Evolutionary conservation across 2,888 invertebrate genomes (phyloP), one percentile per base, ranked within the genome.

Genomic region (Willowsia nigromaculata): DNA sequence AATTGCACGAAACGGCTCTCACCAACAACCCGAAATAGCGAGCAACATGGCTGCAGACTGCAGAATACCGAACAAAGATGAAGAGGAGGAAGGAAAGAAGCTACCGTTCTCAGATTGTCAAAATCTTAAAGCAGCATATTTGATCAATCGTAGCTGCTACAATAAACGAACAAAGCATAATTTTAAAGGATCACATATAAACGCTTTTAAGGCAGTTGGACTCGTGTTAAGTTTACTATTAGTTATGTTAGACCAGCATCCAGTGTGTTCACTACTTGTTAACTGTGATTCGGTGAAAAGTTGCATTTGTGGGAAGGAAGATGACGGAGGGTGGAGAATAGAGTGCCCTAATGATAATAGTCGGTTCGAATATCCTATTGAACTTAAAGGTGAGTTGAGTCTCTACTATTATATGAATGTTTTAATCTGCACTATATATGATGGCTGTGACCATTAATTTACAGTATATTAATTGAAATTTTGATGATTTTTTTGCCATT

Each of bases 311-410:
- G 22, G 18, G 0, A 89, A 68, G 22, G 87, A 43, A 7, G 88
- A 85, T 27, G 82, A 85, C n/a, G 83, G 76, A 0, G 89, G 65
- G 5, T 91, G 87, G 81, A 88, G 89, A 43, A 92, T 91, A 30
- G 84, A 91, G 9, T 92, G 92, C 71, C 92, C 92, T 1, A 90
- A 84, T 56, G 81, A 84, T 33, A 1, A 7, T n/a, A n/a, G n/a
- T 4, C 76, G 74, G 25, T 56, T 53, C 7, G 9, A 30, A 15
- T 91, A 89, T 88, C 91, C 91, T 1, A 91, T 92, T 59, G 56
- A 90, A 50, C 87, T 90, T 68, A 91, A 85, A 90, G 90, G 92
- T 92, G 83, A 78, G 71, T n/a, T n/a, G n/a, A n/a, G n/a, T n/a
- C n/a, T n/a, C n/a, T n/a, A n/a, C 68, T 15, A 25, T 22, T 65